A percentile compares a stretch with the other conserved stretches of the same genome.
These are phyloP conservation scores for Orgyia antiqua DNA, from an alignment of 2,888 invertebrate genomes.

Conservation along the genomic window DNA sequence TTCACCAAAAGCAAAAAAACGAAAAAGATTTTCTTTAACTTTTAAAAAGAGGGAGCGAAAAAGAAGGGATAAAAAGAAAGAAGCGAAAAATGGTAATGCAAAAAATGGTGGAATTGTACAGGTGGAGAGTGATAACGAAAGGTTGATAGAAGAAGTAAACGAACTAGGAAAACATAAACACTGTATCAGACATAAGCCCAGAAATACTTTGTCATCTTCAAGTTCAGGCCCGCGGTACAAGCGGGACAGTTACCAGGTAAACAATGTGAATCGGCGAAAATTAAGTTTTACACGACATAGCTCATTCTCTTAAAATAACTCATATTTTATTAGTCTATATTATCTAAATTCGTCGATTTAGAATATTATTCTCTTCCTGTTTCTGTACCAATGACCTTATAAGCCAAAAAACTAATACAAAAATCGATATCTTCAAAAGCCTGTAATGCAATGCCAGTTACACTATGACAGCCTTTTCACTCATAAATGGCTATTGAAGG, in stretches of 20 bases:
- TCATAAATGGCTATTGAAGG: too few relatives aligned
- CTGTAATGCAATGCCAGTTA: too few relatives aligned
- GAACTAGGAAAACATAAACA: conserved; percentile 50
- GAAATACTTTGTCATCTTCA: conserved; percentile 63
- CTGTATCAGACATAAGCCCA: conserved; percentile 54
- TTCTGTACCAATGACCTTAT: too few relatives aligned
- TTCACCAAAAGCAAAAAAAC: conserved; percentile 67
- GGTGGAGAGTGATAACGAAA: conserved; percentile 65
- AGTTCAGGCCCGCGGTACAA: conserved; percentile 72
- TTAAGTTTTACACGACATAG: too few relatives aligned
- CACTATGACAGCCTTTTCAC: too few relatives aligned
- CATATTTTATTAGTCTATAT: too few relatives aligned
- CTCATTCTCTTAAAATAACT: too few relatives aligned
- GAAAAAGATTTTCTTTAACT: conserved; percentile 66
- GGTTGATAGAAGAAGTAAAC: conserved; percentile 60
- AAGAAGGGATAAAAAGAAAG: conserved; percentile 65
- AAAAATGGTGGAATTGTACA: conserved; percentile 54
- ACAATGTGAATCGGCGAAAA: conserved; percentile 3
- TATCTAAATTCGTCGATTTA: too few relatives aligned
- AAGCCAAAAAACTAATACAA: too few relatives aligned
- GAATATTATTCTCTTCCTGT: too few relatives aligned
- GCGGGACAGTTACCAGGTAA: conserved; percentile 76
- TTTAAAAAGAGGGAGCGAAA: conserved; percentile 70
- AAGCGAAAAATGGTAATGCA: conserved; percentile 47
- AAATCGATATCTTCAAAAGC: too few relatives aligned